phyloP scores from a whole-genome alignment of 2,113 vertebrate species.

The Thamnaconus septentrionalis region DNA sequence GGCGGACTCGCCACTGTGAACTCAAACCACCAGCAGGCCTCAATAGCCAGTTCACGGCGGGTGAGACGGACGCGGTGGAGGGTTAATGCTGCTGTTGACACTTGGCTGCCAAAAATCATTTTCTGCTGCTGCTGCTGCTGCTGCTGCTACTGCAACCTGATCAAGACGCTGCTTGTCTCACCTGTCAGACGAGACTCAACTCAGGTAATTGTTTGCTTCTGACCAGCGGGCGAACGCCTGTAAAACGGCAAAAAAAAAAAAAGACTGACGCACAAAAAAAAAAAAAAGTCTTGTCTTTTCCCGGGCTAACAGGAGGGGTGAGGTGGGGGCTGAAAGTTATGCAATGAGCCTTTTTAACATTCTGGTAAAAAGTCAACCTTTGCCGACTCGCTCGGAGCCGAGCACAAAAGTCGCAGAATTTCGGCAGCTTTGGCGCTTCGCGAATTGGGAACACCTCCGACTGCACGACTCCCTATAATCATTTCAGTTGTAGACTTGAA shows the following conservation, averaged over 20 bases:
- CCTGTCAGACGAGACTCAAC: constrained; percentile 39
- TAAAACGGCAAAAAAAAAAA: constrained; percentile 11
- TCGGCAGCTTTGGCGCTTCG: constrained; percentile 11
- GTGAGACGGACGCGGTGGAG: constrained; percentile 35
- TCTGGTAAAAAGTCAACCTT: constrained; percentile 11
- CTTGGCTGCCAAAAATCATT: constrained; percentile 50
- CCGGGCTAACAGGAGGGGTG: no score
- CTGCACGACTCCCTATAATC: constrained; percentile 68
- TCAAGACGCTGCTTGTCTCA: constrained; percentile 54
- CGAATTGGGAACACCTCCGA: constrained; percentile 32
- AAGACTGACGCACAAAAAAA: not conserved
- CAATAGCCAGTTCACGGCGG: not conserved
- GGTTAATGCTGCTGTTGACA: constrained; percentile 56
- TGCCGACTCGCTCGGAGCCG: constrained; percentile 1
- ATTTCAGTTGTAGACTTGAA: constrained; percentile 66
- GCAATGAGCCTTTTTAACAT: not conserved
- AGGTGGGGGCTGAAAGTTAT: not conserved
- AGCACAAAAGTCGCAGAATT: constrained; percentile 6
- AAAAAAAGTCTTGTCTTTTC: not conserved
- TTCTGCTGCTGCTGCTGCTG: constrained; percentile 15
- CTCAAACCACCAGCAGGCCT: constrained; percentile 13
- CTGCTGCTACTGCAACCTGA: constrained; percentile 28
- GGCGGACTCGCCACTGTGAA: no score
- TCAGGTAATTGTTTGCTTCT: constrained; percentile 26
- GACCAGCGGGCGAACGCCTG: constrained; percentile 8